Evolutionary conservation across 1,140 invertebrate species (phyloP).

Genomic region (Drosophila arawakana): DNA sequence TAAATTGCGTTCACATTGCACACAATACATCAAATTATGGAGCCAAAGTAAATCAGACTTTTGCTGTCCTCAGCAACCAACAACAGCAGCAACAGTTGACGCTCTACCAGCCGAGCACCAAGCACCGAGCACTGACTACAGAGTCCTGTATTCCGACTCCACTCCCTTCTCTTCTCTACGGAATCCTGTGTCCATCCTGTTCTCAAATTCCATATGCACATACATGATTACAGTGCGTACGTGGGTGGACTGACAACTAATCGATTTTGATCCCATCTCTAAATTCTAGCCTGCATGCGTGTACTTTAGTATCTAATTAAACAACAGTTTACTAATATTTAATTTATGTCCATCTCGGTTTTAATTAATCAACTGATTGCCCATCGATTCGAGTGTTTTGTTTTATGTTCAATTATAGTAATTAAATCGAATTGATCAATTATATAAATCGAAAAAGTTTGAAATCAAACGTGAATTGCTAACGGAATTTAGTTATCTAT

Average conservation of each 20-base stretch:
- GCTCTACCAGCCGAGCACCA: neutral
- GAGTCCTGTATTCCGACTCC: neutral
- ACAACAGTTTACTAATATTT: neutral
- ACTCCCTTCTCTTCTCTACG: too few relatives aligned
- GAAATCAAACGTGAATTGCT: too few relatives aligned
- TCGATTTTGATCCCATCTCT: neutral
- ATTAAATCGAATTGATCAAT: too few relatives aligned
- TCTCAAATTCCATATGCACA: slow-evolving; percentile 31
- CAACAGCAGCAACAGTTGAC: slow-evolving; percentile 12
- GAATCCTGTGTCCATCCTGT: slow-evolving; percentile 6
- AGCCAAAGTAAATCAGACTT: slow-evolving; percentile 69
- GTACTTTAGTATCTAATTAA: neutral
- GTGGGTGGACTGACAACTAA: slow-evolving; percentile 16
- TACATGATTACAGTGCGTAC: slow-evolving; percentile 1
- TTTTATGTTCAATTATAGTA: too few relatives aligned
- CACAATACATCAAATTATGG: slow-evolving; percentile 77
- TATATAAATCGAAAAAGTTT: too few relatives aligned
- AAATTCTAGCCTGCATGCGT: neutral
- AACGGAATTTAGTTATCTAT: neutral
- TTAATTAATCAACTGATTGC: neutral
- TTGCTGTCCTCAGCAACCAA: slow-evolving; percentile 22
- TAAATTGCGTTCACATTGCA: slow-evolving; percentile 73
- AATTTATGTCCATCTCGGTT: neutral
- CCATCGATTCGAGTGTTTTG: neutral
- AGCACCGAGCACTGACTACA: neutral